Percentiles rank a stretch among this genome's conserved stretches.
phyloP scores from a whole-genome alignment of 1,140 invertebrate species.

The Artemia franciscana region DNA sequence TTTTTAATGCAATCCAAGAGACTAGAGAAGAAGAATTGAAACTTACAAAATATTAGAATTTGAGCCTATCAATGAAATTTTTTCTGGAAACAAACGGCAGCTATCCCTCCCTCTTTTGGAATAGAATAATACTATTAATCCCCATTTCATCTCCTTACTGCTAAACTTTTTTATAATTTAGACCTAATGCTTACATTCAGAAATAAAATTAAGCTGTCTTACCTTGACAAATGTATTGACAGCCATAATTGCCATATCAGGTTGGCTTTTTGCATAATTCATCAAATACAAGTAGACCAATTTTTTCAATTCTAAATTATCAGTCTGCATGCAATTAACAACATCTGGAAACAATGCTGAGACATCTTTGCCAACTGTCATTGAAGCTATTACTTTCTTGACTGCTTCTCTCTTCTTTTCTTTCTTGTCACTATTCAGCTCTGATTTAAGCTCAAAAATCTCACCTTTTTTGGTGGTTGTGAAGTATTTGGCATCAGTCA shows the following conservation, averaged over 20 bases:
- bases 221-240: constrained; percentile 99
- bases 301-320: constrained; percentile 98
- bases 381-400: constrained; percentile 97
- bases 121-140: too few relatives aligned
- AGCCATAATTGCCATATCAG: constrained; percentile 99
- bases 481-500: constrained; percentile 99
- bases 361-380: constrained; percentile 96
- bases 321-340: constrained; percentile 99
- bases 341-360: constrained; percentile 95
- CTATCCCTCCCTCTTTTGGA: too few relatives aligned
- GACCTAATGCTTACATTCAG: constrained; percentile 1
- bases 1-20: too few relatives aligned
- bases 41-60: too few relatives aligned
- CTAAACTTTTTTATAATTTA: too few relatives aligned
- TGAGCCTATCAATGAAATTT: too few relatives aligned
- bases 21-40: too few relatives aligned
- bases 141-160: too few relatives aligned
- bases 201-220: constrained; percentile 12
- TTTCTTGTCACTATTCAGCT: constrained; percentile 98
- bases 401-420: constrained; percentile 99
- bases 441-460: constrained; percentile 96
- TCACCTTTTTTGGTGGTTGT: constrained; percentile 99
- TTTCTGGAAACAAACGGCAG: too few relatives aligned
- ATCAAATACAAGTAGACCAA: constrained; percentile 97
- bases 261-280: constrained; percentile 99